phyloP scores from a whole-genome alignment of 30 jellyfish, hydroid and myxozoan genomes.

The Chrysaora quinquecirrha region DNA sequence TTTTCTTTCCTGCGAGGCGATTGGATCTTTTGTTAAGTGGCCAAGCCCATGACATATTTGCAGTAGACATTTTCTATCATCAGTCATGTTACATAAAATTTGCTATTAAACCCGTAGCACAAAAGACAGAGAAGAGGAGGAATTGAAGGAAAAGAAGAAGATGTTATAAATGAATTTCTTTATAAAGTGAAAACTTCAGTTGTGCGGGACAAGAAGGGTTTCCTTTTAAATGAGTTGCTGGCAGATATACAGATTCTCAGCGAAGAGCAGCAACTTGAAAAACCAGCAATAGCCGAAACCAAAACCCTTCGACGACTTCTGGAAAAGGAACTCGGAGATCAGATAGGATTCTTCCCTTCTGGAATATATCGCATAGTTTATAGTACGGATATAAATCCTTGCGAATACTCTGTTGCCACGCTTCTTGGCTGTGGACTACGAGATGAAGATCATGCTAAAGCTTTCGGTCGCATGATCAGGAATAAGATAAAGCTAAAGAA shows the following conservation, averaged over 20 bases:
- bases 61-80: slow-evolving; percentile 16
- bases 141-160: no score
- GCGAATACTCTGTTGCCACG: slow-evolving; percentile 23
- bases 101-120: neutral
- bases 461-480: no score
- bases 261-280: slow-evolving; percentile 16
- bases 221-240: slow-evolving; percentile 4
- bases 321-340: neutral
- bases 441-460: no score
- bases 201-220: slow-evolving; percentile 4
- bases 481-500: no score
- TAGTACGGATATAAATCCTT: slow-evolving; percentile 20
- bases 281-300: neutral
- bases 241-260: slow-evolving; percentile 8
- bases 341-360: slow-evolving; percentile 18
- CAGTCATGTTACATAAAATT: no score
- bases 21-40: slow-evolving; percentile 13
- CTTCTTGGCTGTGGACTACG: slow-evolving; percentile 20
- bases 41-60: slow-evolving; percentile 14
- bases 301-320: slow-evolving; percentile 1
- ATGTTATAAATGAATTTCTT: slow-evolving; percentile 3
- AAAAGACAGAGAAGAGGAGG: no score
- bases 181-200: neutral
- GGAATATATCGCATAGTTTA: slow-evolving; percentile 4
- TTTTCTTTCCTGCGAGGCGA: neutral